Percentiles rank a stretch among this genome's conserved stretches.
These are phyloP conservation scores for Arenaria interpres DNA, from an alignment of 2,113 vertebrate genomes.

Conservation along the genomic window DNA sequence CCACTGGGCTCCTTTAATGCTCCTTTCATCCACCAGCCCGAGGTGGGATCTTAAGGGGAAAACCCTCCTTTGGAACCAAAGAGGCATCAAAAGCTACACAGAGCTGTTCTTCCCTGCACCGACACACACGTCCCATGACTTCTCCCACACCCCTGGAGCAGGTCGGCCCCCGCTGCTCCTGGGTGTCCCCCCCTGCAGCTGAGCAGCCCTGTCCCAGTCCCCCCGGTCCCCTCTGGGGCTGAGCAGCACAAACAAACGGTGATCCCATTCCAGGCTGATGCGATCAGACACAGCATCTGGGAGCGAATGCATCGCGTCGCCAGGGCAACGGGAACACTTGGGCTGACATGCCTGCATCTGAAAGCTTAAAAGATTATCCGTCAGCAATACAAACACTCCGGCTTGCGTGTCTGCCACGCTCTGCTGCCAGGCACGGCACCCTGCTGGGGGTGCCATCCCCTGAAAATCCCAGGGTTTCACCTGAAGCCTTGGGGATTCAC, in stretches of 20 bases:
- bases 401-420: background rate
- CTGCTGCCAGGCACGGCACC: background rate
- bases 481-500: background rate
- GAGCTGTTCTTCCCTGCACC: rapidly evolving
- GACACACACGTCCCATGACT: rapidly evolving
- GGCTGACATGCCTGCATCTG: background rate
- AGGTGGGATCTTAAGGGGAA: background rate
- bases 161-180: rapidly evolving
- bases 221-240: background rate
- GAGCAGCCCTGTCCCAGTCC: background rate
- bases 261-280: constrained; percentile 31
- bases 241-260: background rate
- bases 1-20: background rate
- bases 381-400: background rate
- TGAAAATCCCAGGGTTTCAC: background rate
- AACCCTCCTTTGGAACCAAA: background rate
- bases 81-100: background rate
- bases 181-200: background rate
- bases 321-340: constrained; percentile 26
- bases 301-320: background rate
- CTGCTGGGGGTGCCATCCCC: background rate
- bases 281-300: background rate
- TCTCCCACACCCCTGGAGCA: background rate
- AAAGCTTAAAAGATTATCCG: constrained; percentile 19
- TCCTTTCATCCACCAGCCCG: background rate